Percentiles rank a stretch among this genome's conserved stretches.
These are phyloP conservation scores for Melipona bicolor DNA, from an alignment of 2,888 invertebrate species.

Conservation along the genomic window DNA sequence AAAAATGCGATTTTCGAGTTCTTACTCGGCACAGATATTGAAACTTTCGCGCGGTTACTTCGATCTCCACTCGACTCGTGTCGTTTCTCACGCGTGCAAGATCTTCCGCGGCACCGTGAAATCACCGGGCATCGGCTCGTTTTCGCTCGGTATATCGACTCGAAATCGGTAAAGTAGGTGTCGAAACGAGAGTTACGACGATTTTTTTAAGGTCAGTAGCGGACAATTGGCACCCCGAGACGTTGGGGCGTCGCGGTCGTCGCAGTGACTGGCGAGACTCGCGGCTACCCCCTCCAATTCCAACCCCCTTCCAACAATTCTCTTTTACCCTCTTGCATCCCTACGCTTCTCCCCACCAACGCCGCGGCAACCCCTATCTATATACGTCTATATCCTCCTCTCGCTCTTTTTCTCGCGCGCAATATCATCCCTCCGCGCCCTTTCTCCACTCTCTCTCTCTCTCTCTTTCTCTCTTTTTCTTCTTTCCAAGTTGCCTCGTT, in stretches of 20 bases:
- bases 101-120: background rate
- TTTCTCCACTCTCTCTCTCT: slow-evolving; percentile 22
- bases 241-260: slow-evolving; percentile 83
- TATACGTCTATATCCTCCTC: slow-evolving; percentile 51
- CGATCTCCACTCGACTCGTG: slow-evolving; percentile 21
- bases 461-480: slow-evolving; percentile 12
- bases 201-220: slow-evolving; percentile 70
- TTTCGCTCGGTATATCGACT: slow-evolving; percentile 11
- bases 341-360: slow-evolving; percentile 48
- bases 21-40: slow-evolving; percentile 30
- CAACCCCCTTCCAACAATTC: slow-evolving; percentile 66
- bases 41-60: slow-evolving; percentile 28
- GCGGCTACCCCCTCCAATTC: slow-evolving; percentile 72
- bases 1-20: slow-evolving; percentile 4
- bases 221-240: slow-evolving; percentile 79
- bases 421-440: slow-evolving; percentile 31
- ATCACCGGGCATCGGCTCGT: too few relatives aligned
- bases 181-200: slow-evolving; percentile 57
- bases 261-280: slow-evolving; percentile 83
- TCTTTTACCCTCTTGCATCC: slow-evolving; percentile 65
- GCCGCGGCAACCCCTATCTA: slow-evolving; percentile 42
- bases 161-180: slow-evolving; percentile 26
- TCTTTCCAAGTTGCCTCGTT: background rate
- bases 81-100: slow-evolving; percentile 9
- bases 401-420: slow-evolving; percentile 55